phyloP scores from a whole-genome alignment of 2,888 invertebrate genomes.

The Lycocerus yunnanus region DNA sequence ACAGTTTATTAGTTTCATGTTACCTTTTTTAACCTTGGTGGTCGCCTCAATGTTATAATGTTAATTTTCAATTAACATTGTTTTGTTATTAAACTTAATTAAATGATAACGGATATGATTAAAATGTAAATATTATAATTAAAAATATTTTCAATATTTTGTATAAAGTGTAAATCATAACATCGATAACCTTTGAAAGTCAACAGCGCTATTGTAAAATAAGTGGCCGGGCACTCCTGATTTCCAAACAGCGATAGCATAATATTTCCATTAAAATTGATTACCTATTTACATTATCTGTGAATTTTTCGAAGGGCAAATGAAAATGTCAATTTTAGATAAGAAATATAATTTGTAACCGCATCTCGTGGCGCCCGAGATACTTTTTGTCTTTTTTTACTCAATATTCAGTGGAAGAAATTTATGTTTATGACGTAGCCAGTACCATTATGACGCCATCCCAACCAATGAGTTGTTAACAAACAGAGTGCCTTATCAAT shows the following conservation, averaged over 20 bases:
- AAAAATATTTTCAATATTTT: background rate
- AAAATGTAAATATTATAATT: background rate
- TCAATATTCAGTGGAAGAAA: too few relatives aligned
- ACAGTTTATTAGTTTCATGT: too few relatives aligned
- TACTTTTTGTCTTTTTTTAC: too few relatives aligned
- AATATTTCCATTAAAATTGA: too few relatives aligned
- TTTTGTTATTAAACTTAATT: background rate
- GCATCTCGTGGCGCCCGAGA: too few relatives aligned
- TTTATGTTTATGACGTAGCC: too few relatives aligned
- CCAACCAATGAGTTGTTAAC: too few relatives aligned
- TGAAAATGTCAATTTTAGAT: background rate
- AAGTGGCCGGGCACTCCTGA: background rate
- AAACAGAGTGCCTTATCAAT: background rate
- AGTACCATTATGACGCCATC: too few relatives aligned
- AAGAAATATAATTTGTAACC: background rate
- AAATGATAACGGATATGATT: background rate
- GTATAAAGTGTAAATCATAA: background rate
- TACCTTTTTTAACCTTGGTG: too few relatives aligned
- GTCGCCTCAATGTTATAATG: background rate
- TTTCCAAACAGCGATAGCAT: background rate
- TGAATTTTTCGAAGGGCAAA: background rate
- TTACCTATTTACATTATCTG: too few relatives aligned
- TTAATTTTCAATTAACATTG: background rate
- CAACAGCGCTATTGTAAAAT: background rate
- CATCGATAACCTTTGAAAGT: background rate